phyloP scores from a whole-genome alignment of 2,797 vertebrate genomes.

The Chaunax sp. region DNA sequence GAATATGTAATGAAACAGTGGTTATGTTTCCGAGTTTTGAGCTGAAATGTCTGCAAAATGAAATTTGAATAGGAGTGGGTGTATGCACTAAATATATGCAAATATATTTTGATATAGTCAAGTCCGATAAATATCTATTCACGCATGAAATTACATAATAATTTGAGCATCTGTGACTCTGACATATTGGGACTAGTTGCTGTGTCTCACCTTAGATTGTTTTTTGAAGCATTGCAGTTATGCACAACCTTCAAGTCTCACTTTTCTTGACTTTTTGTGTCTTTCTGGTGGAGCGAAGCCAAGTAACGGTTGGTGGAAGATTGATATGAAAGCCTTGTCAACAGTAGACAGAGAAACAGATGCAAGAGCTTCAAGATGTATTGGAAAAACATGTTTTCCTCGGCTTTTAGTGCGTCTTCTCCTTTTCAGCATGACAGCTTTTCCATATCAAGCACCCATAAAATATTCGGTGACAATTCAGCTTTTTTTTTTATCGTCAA shows the following conservation, averaged over 20 bases:
- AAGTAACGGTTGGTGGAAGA: neutral
- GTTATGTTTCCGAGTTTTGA: conserved; percentile 2
- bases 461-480: neutral
- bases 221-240: neutral
- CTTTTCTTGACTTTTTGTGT: neutral
- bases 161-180: neutral
- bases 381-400: conserved; percentile 1
- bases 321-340: neutral
- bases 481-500: neutral
- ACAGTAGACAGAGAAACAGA: neutral
- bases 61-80: neutral
- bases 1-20: conserved; percentile 15
- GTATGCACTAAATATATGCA: neutral
- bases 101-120: neutral
- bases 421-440: neutral
- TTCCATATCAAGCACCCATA: neutral
- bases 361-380: neutral
- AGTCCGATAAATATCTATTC: neutral
- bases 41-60: conserved; percentile 8
- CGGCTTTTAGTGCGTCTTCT: conserved; percentile 8
- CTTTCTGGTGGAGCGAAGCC: conserved; percentile 9
- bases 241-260: neutral
- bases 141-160: conserved; percentile 3
- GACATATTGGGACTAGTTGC: conserved; percentile 8
- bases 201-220: neutral